Conservation (phyloP, 2,113 vertebrate species). For the Elaphurus davidianus region DNA sequence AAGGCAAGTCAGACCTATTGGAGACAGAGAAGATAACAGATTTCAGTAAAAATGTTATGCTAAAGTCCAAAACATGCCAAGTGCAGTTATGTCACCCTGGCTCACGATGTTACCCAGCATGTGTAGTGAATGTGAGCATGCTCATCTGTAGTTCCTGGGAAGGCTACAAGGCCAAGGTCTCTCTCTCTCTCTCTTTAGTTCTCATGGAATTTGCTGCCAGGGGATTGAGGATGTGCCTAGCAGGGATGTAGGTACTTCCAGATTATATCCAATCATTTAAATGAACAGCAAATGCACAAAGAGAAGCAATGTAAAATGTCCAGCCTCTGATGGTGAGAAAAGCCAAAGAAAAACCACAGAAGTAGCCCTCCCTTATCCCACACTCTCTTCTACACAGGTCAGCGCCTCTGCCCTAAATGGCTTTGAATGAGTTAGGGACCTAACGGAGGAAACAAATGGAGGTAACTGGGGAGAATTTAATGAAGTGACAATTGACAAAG, state of each 20-base stretch:
- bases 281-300: not conserved
- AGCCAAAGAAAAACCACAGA: not conserved
- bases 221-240: not conserved
- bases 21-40: not conserved
- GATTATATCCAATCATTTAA: not conserved
- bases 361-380: accelerated
- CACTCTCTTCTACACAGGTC: not conserved
- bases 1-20: not conserved
- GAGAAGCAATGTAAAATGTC: not conserved
- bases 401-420: not conserved
- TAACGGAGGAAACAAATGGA: not conserved
- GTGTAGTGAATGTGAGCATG: not conserved
- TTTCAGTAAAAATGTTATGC: not conserved
- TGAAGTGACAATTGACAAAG: not conserved
- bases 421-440: not conserved
- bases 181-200: not conserved
- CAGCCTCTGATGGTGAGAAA: not conserved
- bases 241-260: not conserved
- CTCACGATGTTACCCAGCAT: not conserved
- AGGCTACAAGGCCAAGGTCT: not conserved
- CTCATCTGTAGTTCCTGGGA: not conserved
- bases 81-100: not conserved
- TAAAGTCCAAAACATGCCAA: not conserved
- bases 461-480: not conserved
- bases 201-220: not conserved